A percentile compares a stretch with the other conserved stretches of the same genome.
phyloP scores from a whole-genome alignment of 2,113 vertebrate genomes.

The Ascaphus truei region DNA sequence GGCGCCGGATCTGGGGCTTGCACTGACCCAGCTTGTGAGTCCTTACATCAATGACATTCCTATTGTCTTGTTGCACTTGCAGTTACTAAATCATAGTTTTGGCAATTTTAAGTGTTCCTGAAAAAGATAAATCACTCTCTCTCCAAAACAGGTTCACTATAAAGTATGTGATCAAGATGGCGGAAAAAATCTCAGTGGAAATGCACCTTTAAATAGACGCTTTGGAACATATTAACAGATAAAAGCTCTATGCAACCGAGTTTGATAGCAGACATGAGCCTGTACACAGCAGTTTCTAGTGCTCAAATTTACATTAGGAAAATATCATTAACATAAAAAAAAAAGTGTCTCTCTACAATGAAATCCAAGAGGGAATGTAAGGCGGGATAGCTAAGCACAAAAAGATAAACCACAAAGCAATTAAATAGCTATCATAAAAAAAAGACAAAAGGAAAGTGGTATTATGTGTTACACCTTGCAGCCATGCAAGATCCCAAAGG shows the following conservation, averaged over 20 bases:
- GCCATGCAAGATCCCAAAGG: constrained; percentile 29
- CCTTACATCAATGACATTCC: no score
- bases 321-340: constrained; percentile 9
- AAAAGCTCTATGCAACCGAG: not conserved
- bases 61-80: no score
- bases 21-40: no score
- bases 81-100: no score
- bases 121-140: no score
- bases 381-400: constrained; percentile 15
- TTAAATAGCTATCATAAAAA: constrained; percentile 26
- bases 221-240: not conserved
- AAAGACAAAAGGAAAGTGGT: constrained; percentile 25
- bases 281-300: not conserved
- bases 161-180: no score
- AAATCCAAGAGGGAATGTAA: constrained; percentile 19
- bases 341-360: constrained; percentile 9
- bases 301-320: constrained; percentile 7
- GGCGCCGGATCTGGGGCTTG: no score
- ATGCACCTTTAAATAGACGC: not conserved
- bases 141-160: no score
- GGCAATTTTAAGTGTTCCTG: no score
- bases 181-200: no score
- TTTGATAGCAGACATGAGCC: not conserved
- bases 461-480: constrained; percentile 24
- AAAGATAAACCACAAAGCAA: constrained; percentile 30